Percentiles rank a stretch among this genome's conserved stretches.
Evolutionary conservation across 2,888 invertebrate species (phyloP).

Genomic region (Dynastes tityus): DNA sequence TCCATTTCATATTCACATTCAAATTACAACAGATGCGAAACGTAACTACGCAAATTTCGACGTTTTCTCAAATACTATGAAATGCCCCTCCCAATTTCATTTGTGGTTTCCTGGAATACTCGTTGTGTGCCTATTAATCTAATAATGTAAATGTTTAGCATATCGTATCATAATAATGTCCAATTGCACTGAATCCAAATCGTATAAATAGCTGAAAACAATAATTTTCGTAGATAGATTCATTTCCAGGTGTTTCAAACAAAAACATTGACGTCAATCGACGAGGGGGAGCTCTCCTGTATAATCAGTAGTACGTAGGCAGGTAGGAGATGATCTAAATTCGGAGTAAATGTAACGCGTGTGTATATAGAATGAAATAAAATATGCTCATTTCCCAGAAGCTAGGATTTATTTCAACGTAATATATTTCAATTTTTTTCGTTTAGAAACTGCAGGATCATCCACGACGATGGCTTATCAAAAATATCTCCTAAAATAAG

Average conservation of each 20-base stretch:
- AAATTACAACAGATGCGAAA: not conserved
- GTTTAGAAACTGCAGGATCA: too few species aligned
- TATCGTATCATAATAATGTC: conserved; percentile 5
- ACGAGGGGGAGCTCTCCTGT: not conserved
- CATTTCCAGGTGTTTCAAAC: conserved; percentile 14
- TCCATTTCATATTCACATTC: too few species aligned
- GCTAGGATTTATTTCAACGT: too few species aligned
- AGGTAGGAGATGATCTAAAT: not conserved
- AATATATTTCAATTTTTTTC: too few species aligned
- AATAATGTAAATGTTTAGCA: conserved; percentile 10
- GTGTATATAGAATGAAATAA: not conserved
- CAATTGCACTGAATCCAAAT: not conserved
- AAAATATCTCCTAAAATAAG: too few species aligned
- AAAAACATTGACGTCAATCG: conserved; percentile 33
- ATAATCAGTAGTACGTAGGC: not conserved
- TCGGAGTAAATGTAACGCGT: not conserved
- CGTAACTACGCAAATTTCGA: not conserved
- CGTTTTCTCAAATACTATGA: too few species aligned
- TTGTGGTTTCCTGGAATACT: too few species aligned
- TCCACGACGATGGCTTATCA: too few species aligned
- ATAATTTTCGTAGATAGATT: not conserved
- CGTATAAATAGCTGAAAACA: not conserved
- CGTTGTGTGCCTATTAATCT: not conserved
- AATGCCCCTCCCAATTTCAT: too few species aligned
- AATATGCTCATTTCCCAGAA: too few species aligned